These are phyloP conservation scores for Parapsyche elsis DNA, from an alignment of 1,140 invertebrate genomes.

Conservation along the genomic window DNA sequence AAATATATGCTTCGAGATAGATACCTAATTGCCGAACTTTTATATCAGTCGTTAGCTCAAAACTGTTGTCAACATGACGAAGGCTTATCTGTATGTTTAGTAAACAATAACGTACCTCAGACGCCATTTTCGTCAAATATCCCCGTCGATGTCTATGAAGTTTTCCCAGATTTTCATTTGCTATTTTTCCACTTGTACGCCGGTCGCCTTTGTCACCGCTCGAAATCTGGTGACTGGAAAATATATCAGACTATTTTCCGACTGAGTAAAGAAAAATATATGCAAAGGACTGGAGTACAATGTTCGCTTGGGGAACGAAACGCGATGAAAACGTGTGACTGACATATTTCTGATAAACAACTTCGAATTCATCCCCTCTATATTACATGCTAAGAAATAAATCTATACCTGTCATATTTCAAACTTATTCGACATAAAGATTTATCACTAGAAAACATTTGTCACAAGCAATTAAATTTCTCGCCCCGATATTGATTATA, in stretches of 20 bases:
- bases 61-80: slow-evolving; percentile 23
- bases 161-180: slow-evolving; percentile 12
- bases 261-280: slow-evolving; percentile 4
- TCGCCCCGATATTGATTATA: no score
- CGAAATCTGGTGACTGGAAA: not conserved
- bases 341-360: slow-evolving; percentile 26
- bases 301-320: not conserved
- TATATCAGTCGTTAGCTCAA: not conserved
- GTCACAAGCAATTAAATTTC: no score
- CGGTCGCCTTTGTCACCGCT: no score
- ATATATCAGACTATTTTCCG: slow-evolving; percentile 17
- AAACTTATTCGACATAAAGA: no score
- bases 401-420: no score
- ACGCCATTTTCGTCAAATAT: not conserved
- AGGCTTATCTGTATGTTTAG: slow-evolving; percentile 23
- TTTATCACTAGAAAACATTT: no score
- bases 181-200: not conserved
- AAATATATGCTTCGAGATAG: not conserved
- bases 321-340: slow-evolving; percentile 13
- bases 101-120: slow-evolving; percentile 32
- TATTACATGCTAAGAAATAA: not conserved
- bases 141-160: not conserved
- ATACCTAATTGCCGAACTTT: no score
- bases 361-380: not conserved
- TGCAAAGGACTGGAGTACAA: slow-evolving; percentile 8